A percentile compares a stretch with the other conserved stretches of the same genome.
Conservation (phyloP, 2,888 invertebrate species). For the Meganola albula region DNA sequence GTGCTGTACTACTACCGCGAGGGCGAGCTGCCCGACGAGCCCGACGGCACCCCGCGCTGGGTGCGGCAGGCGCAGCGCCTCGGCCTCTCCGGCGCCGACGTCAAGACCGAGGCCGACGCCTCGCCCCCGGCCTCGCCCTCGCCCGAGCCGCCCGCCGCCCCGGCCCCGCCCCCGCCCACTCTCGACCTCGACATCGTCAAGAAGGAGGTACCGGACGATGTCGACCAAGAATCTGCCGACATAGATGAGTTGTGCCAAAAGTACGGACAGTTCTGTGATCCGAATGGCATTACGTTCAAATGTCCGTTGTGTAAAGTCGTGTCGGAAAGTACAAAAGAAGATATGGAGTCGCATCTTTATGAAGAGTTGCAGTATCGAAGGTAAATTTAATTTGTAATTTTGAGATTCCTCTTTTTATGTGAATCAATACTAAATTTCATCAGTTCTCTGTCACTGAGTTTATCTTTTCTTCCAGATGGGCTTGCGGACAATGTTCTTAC, state of each 20-base stretch:
- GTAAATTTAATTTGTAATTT: slow-evolving; percentile 49
- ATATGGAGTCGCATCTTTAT: slow-evolving; percentile 82
- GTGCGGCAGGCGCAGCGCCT: slow-evolving; percentile 46
- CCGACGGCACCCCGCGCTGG: slow-evolving; percentile 54
- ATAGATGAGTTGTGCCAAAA: slow-evolving; percentile 47
- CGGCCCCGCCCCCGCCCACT: slow-evolving; percentile 10
- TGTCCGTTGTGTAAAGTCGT: slow-evolving; percentile 81
- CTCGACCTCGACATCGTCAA: slow-evolving; percentile 59
- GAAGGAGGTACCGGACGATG: slow-evolving; percentile 36
- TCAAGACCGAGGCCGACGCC: slow-evolving; percentile 42
- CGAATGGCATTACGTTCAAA: slow-evolving; percentile 72
- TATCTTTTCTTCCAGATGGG: slow-evolving; percentile 69
- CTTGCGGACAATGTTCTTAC: slow-evolving; percentile 77
- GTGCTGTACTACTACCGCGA: slow-evolving; percentile 77
- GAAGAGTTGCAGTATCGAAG: slow-evolving; percentile 82
- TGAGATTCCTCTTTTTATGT: no score
- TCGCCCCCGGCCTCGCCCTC: slow-evolving; percentile 10
- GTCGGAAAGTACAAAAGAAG: slow-evolving; percentile 72
- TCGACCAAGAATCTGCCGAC: slow-evolving; percentile 21
- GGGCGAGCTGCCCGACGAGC: slow-evolving; percentile 45
- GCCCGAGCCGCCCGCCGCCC: slow-evolving; percentile 9
- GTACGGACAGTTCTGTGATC: slow-evolving; percentile 63
- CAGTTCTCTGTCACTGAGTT: no score
- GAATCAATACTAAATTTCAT: no score
- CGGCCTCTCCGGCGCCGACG: slow-evolving; percentile 25